These are phyloP conservation scores for Phallusia fumigata DNA, from an alignment of 23 tunicate species.

Conservation along the genomic window DNA sequence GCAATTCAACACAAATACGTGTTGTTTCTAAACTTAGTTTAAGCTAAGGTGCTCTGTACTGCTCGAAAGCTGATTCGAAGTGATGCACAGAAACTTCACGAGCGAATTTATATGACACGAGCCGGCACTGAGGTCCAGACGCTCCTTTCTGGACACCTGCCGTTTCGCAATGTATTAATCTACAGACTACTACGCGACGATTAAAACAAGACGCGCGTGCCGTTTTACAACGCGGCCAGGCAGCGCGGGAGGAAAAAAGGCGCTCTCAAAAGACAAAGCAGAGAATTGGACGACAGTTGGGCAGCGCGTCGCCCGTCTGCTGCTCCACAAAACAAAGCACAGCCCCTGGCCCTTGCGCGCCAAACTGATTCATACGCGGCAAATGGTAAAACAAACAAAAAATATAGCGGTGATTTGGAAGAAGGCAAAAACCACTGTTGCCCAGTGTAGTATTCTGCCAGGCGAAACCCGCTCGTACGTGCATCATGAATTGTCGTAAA, in stretches of 20 bases:
- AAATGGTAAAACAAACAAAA: neutral
- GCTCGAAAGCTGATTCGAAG: neutral
- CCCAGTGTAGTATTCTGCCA: neutral
- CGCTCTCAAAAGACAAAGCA: constrained; percentile 17
- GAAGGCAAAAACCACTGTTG: neutral
- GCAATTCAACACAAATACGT: too few species aligned
- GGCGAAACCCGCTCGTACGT: neutral
- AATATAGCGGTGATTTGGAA: neutral
- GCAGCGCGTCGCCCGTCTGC: constrained; percentile 28
- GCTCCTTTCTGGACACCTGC: constrained; percentile 26
- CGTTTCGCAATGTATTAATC: neutral
- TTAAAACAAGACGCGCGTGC: constrained; percentile 24
- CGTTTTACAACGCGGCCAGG: neutral
- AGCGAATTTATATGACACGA: neutral
- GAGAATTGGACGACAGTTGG: constrained; percentile 39
- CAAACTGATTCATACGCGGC: neutral
- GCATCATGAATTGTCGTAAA: too few species aligned
- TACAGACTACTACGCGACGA: constrained; percentile 38
- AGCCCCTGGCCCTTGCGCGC: neutral
- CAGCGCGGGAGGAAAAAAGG: constrained; percentile 19
- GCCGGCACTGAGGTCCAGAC: neutral
- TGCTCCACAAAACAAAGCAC: neutral
- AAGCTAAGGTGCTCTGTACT: too few species aligned
- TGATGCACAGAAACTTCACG: neutral
- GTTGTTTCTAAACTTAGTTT: too few species aligned